Conservation (phyloP, 2,797 vertebrate species). For the Acanthopagrus latus region DNA sequence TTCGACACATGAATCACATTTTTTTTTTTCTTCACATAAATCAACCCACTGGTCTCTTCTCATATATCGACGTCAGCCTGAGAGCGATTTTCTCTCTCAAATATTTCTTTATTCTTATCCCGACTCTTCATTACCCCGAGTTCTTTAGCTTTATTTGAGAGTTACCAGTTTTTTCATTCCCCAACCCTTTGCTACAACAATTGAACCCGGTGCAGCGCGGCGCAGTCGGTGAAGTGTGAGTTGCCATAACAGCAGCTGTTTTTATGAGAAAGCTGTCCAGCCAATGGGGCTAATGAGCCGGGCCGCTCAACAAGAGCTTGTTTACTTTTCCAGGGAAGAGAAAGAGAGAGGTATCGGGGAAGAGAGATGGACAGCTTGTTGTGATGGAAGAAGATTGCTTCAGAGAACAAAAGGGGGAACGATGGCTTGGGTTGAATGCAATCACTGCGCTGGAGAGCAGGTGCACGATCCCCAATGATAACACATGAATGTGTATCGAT, state of each 20-base stretch:
- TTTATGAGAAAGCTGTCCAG: slow-evolving; percentile 54
- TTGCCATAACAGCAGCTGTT: slow-evolving; percentile 58
- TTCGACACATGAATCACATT: slow-evolving; percentile 24
- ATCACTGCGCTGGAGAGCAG: slow-evolving; percentile 46
- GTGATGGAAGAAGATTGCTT: slow-evolving; percentile 39
- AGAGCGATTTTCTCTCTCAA: not conserved
- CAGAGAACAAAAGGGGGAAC: slow-evolving; percentile 49
- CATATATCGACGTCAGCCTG: not conserved
- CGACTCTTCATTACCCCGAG: not conserved
- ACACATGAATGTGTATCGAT: slow-evolving; percentile 40
- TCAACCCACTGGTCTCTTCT: not conserved
- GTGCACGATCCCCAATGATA: slow-evolving; percentile 57
- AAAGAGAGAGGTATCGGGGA: slow-evolving; percentile 10
- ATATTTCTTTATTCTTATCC: slow-evolving; percentile 4
- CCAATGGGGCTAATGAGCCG: slow-evolving; percentile 59
- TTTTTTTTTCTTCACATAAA: slow-evolving; percentile 23
- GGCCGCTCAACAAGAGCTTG: slow-evolving; percentile 58
- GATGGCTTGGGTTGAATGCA: slow-evolving; percentile 41
- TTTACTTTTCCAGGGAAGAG: slow-evolving; percentile 70
- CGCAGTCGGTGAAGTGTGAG: slow-evolving; percentile 44
- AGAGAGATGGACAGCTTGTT: slow-evolving; percentile 50
- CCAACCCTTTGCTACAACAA: slow-evolving; percentile 23
- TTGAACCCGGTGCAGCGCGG: slow-evolving; percentile 9
- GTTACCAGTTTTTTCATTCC: not conserved
- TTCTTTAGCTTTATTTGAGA: not conserved